A percentile compares a stretch with the other conserved stretches of the same genome.
These are phyloP conservation scores for Nephila pilipes DNA, from an alignment of 1,140 invertebrate species.

Conservation along the genomic window DNA sequence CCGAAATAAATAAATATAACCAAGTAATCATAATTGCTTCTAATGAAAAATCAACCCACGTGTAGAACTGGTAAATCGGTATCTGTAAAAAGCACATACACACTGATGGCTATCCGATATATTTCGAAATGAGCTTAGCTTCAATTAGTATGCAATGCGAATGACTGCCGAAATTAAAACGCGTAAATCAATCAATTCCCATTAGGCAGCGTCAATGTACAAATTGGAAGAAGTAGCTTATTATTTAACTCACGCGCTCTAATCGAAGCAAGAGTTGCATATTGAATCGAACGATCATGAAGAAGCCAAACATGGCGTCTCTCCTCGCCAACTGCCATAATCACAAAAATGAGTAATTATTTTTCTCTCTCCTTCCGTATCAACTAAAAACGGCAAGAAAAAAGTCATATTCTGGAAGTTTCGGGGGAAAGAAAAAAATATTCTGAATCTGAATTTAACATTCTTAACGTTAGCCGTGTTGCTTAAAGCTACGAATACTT, in stretches of 20 bases:
- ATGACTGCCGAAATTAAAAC: neutral
- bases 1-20: neutral
- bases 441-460: neutral
- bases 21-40: neutral
- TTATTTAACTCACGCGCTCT: constrained; percentile 45
- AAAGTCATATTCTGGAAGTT: neutral
- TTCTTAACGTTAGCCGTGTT: neutral
- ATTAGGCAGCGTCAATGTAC: constrained; percentile 37
- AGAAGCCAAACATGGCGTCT: constrained; percentile 25
- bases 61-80: neutral
- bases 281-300: constrained; percentile 12
- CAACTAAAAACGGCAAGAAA: no score
- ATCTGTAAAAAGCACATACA: neutral
- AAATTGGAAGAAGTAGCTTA: constrained; percentile 21
- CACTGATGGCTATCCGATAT: neutral
- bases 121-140: neutral
- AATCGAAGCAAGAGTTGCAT: neutral
- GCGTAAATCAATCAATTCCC: constrained; percentile 42
- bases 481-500: neutral
- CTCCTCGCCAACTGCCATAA: neutral
- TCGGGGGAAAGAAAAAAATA: no score
- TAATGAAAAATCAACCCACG: neutral
- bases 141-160: constrained; percentile 6
- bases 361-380: neutral
- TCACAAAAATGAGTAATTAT: no score